These are phyloP conservation scores for Etheostoma cragini DNA, from an alignment of 2,113 vertebrate species.

Conservation along the genomic window DNA sequence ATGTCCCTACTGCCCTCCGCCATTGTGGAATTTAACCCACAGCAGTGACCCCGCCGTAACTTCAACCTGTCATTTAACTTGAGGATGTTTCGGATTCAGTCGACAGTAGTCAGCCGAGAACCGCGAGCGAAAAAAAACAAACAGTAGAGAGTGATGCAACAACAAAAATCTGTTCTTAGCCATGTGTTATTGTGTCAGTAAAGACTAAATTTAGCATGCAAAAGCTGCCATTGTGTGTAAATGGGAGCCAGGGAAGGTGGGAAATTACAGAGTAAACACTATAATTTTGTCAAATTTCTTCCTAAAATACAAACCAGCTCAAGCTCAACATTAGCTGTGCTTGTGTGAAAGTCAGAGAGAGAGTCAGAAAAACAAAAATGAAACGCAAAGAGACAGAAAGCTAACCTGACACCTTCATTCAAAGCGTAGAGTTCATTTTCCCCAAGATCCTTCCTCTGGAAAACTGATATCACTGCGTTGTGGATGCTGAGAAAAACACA, in stretches of 20 bases:
- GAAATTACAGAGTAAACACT: conserved; percentile 22
- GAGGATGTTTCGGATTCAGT: conserved; percentile 13
- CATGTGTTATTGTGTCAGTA: conserved; percentile 23
- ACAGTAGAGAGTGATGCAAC: not conserved
- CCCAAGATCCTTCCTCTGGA: conserved; percentile 93
- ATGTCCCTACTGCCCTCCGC: conserved; percentile 7
- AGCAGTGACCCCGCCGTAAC: conserved; percentile 14
- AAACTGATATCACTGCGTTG: conserved; percentile 93
- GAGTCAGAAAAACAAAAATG: not conserved
- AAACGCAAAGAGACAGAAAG: not conserved
- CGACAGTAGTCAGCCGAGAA: not conserved
- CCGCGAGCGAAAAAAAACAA: not conserved
- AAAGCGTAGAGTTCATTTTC: conserved; percentile 95
- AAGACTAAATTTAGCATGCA: conserved; percentile 6
- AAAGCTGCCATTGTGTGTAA: conserved; percentile 17
- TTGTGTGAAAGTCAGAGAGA: not conserved
- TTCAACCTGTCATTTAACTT: not conserved
- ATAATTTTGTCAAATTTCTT: conserved; percentile 12
- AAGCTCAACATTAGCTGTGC: not conserved
- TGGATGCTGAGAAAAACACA: conserved; percentile 89
- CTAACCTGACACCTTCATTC: conserved; percentile 98
- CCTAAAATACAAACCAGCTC: conserved; percentile 17
- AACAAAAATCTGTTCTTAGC: not conserved
- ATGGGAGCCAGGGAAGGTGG: not conserved
- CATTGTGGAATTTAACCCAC: conserved; percentile 25